Evolutionary conservation across 2,113 vertebrate genomes (phyloP), one percentile per base, ranked within the genome.

Genomic region (Bubo blakistoni): DNA sequence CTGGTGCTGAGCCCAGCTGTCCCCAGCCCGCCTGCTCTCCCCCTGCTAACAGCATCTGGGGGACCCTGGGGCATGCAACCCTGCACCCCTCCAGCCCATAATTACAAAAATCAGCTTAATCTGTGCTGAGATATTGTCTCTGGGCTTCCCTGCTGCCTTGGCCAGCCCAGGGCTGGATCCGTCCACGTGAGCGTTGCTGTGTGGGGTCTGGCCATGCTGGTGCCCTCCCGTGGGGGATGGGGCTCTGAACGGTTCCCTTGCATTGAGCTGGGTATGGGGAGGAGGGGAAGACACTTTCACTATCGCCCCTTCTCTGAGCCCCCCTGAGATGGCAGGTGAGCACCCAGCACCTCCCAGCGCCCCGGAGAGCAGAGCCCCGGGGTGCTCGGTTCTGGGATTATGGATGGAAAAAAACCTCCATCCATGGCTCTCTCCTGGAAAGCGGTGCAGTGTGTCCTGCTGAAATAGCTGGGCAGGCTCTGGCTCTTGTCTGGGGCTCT

Each of bases 1-100:
- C 4, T 0, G 0, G 29, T 2, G 4, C 71, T 71, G 77, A 80
- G 47, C 57, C 42, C 0, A 0, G 19, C 62, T 81, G n/a, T 83
- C 46, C n/a, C 36, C 6, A 6, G 55, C 32, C 30, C 1, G 0
- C 25, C 38, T 67, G 47, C 61, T 74, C 7, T 69, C 7, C 32
- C 24, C 14, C 22, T 49, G 63, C 59, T 46, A 13, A 4, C 13
- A 44, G 57, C 44, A 72, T 58, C 42, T 2, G 0, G 2, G 14
- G 40, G 11, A 65, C 10, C 19, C 12, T 0, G 0, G 40, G 34
- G 3, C 1, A 3, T 81, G 85, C 20, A 79, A 26, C 30, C 13
- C 52, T 62, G 30, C 10, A n/a, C 22, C 30, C 4, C 13, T 63
- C 13, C 52, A 22, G 26, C 30, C 62, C 30, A 4, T 59, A 78